Conservation (phyloP, 1,140 invertebrate genomes). For the Cyphomyrmex costatus region DNA sequence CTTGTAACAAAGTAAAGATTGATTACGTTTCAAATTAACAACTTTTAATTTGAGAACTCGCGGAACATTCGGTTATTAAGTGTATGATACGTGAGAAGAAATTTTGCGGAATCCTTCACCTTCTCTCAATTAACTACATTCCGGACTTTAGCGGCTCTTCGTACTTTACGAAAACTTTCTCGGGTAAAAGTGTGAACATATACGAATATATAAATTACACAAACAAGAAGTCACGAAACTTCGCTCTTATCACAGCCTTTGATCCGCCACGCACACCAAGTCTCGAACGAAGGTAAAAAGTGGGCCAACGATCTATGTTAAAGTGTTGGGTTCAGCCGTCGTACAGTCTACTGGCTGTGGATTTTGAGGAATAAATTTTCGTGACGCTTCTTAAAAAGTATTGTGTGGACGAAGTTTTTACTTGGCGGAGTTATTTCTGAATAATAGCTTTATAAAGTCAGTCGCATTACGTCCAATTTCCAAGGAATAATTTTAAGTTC, state of each 20-base stretch:
- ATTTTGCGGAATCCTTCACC: slow-evolving; percentile 19
- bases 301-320: slow-evolving; percentile 45
- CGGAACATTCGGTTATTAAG: not conserved
- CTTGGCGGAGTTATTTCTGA: slow-evolving; percentile 40
- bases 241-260: slow-evolving; percentile 26
- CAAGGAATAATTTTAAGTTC: slow-evolving; percentile 40
- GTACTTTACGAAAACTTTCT: slow-evolving; percentile 8
- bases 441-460: slow-evolving; percentile 51
- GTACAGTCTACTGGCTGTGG: not conserved
- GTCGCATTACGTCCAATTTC: slow-evolving; percentile 55
- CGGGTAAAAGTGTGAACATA: not conserved
- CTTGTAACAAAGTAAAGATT: slow-evolving; percentile 10
- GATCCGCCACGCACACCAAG: slow-evolving; percentile 6
- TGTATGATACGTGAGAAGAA: not conserved
- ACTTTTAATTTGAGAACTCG: slow-evolving; percentile 6
- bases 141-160: slow-evolving; percentile 5
- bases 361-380: slow-evolving; percentile 58
- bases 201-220: slow-evolving; percentile 42
- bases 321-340: slow-evolving; percentile 19
- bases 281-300: slow-evolving; percentile 37
- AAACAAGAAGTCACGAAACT: slow-evolving; percentile 57
- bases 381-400: slow-evolving; percentile 47
- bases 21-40: slow-evolving; percentile 33
- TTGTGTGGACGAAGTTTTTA: slow-evolving; percentile 40
- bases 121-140: slow-evolving; percentile 49